These are phyloP conservation scores for Drosophila vallismaia DNA, from an alignment of 2,888 invertebrate genomes.

Conservation along the genomic window DNA sequence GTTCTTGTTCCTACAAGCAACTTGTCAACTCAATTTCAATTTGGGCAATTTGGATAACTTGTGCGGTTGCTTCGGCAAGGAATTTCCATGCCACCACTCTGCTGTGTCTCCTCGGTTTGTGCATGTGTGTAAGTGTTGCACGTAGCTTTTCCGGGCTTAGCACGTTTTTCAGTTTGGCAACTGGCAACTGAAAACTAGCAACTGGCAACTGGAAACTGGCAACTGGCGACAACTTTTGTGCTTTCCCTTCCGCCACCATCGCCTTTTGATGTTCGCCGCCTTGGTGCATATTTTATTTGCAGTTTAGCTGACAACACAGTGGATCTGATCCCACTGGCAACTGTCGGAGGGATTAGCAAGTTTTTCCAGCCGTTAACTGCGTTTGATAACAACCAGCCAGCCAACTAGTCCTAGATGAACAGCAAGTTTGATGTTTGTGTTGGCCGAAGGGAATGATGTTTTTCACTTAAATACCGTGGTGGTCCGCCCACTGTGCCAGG, in stretches of 20 bases:
- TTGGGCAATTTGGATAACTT: conserved; percentile 79
- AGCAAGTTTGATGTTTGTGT: conserved; percentile 20
- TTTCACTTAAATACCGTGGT: not conserved
- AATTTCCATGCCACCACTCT: conserved; percentile 13
- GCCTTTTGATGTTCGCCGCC: conserved; percentile 69
- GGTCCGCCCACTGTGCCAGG: conserved; percentile 21
- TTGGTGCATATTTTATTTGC: conserved; percentile 76
- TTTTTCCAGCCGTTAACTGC: conserved; percentile 40
- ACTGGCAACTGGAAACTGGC: conserved; percentile 13
- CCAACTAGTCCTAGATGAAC: conserved; percentile 5
- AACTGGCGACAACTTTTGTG: conserved; percentile 60
- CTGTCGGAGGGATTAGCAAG: conserved; percentile 39
- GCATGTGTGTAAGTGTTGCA: conserved; percentile 46
- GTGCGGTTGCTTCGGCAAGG: conserved; percentile 59
- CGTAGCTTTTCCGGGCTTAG: conserved; percentile 68
- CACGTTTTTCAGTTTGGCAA: conserved; percentile 69
- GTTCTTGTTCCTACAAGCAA: conserved; percentile 52
- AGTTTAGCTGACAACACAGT: conserved; percentile 71
- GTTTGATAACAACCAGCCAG: conserved; percentile 26
- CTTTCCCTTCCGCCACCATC: conserved; percentile 46
- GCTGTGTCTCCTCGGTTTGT: not conserved
- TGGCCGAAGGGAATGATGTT: not conserved
- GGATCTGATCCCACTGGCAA: conserved; percentile 26
- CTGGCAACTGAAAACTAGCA: conserved; percentile 58
- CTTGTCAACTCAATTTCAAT: conserved; percentile 80